Evolutionary conservation across 2,797 vertebrate genomes (phyloP).

Genomic region (Crypturellus tataupa): DNA sequence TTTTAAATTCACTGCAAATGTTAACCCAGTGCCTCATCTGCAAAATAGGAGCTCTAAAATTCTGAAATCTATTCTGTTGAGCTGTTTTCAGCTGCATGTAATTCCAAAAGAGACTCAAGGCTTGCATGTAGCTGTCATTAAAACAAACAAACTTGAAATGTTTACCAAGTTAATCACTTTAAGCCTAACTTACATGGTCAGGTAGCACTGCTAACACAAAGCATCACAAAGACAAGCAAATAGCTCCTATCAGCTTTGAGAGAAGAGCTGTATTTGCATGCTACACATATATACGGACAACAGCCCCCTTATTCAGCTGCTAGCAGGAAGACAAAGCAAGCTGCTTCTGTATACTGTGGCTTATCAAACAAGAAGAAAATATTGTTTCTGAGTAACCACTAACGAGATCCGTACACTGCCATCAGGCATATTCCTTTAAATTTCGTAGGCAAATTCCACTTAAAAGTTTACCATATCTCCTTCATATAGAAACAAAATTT

Average conservation of each 20-base stretch:
- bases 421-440: conserved; percentile 9
- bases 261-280: neutral
- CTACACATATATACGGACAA: conserved; percentile 12
- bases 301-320: neutral
- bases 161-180: neutral
- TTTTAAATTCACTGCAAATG: neutral
- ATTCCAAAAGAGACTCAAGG: neutral
- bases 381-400: neutral
- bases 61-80: neutral
- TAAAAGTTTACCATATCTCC: neutral
- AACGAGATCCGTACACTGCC: neutral
- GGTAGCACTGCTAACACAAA: neutral
- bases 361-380: conserved; percentile 26
- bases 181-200: neutral
- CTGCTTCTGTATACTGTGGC: neutral
- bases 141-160: neutral
- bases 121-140: neutral
- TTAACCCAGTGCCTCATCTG: neutral
- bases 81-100: neutral
- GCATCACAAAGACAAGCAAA: neutral
- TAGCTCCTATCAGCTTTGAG: neutral
- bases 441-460: conserved; percentile 20
- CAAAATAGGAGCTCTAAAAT: neutral
- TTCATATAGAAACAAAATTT: neutral
- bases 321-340: neutral